Evolutionary conservation across 2,113 vertebrate genomes (phyloP).

Genomic region (Camelus dromedarius): DNA sequence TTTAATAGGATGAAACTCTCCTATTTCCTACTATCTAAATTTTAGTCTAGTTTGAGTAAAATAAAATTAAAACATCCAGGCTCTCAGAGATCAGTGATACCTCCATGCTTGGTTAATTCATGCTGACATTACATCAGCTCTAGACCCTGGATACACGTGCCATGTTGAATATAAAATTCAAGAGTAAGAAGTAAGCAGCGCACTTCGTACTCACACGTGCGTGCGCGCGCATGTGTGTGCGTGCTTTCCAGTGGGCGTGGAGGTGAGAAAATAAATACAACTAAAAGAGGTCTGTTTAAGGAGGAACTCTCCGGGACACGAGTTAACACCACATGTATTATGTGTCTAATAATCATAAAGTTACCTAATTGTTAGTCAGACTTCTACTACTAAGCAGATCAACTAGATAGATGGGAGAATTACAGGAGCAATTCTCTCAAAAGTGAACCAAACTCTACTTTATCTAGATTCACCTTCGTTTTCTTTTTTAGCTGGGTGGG

Average conservation of each 20-base stretch:
- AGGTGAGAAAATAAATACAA: neutral
- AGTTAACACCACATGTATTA: neutral
- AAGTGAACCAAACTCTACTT: slow-evolving; percentile 29
- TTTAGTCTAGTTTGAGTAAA: slow-evolving; percentile 39
- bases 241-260: neutral
- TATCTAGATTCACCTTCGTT: neutral
- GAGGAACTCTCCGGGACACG: neutral
- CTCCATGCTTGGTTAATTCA: neutral
- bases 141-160: neutral
- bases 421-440: slow-evolving; percentile 9
- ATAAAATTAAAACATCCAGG: slow-evolving; percentile 17
- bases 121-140: neutral
- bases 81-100: neutral
- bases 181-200: neutral
- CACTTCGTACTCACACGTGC: rapidly evolving
- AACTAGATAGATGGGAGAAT: neutral
- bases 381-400: neutral
- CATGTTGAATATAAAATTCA: neutral
- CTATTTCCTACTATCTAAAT: neutral
- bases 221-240: rapidly evolving
- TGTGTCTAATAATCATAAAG: neutral
- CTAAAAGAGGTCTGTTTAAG: neutral
- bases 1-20: neutral
- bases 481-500: neutral
- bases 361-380: neutral